A percentile compares a stretch with the other conserved stretches of the same genome.
phyloP scores from a whole-genome alignment of 2,797 vertebrate species.

The Lycodopsis pacificus region DNA sequence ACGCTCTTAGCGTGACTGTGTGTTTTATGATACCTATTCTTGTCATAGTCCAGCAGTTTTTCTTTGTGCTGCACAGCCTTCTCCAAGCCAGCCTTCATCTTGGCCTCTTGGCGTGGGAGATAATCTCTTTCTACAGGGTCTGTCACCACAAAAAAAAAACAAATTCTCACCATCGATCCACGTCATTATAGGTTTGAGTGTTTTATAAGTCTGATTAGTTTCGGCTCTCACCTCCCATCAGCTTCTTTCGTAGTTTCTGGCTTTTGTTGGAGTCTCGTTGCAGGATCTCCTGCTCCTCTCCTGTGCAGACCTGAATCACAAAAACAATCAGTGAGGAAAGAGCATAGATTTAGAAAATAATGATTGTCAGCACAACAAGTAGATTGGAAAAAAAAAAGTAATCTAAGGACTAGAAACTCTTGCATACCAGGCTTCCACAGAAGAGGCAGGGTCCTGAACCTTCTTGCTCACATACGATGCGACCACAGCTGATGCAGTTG shows the following conservation, averaged over 20 bases:
- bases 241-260: conserved; percentile 96
- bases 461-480: conserved; percentile 97
- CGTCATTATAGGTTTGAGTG: not conserved
- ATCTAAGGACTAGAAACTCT: not conserved
- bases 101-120: conserved; percentile 88
- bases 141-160: conserved; percentile 58
- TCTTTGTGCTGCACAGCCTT: conserved; percentile 96
- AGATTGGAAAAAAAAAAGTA: not conserved
- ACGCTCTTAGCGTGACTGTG: not conserved
- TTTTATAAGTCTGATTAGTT: not conserved
- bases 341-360: not conserved
- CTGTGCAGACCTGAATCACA: conserved; percentile 91
- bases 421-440: conserved; percentile 91
- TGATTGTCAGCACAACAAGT: not conserved
- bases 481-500: conserved; percentile 95
- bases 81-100: conserved; percentile 90
- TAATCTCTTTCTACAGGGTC: conserved; percentile 85
- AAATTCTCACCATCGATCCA: not conserved
- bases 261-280: conserved; percentile 98
- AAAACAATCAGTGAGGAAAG: not conserved
- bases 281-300: conserved; percentile 94
- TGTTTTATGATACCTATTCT: conserved; percentile 86
- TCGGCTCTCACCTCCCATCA: conserved; percentile 90
- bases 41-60: conserved; percentile 95
- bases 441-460: conserved; percentile 96